Conservation (phyloP, 2,113 vertebrate genomes). For the Alces alces region DNA sequence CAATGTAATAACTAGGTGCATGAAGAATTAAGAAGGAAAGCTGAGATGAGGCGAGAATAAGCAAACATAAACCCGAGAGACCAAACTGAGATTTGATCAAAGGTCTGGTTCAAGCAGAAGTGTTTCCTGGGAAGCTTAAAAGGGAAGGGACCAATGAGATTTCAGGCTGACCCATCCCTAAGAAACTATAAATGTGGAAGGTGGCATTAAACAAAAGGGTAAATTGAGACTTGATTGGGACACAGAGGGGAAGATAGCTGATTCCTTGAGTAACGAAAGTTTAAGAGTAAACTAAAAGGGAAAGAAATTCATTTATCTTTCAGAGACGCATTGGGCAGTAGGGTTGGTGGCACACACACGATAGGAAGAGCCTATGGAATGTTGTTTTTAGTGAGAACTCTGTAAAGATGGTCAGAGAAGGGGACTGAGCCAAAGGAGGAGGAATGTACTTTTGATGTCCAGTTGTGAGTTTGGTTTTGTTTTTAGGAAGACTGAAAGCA, state of each 20-base stretch:
- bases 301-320: background rate
- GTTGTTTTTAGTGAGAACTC: background rate
- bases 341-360: background rate
- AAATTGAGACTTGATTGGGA: background rate
- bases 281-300: background rate
- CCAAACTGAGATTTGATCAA: background rate
- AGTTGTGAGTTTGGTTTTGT: background rate
- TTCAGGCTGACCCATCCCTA: background rate
- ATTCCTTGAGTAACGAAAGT: background rate
- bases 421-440: background rate
- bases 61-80: background rate
- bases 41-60: background rate
- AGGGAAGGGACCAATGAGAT: background rate
- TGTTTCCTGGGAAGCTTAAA: background rate
- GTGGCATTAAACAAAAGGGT: background rate
- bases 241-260: background rate
- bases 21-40: background rate
- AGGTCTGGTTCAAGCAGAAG: background rate
- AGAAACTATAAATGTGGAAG: background rate
- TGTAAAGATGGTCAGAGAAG: background rate
- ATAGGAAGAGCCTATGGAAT: background rate
- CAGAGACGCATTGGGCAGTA: rapidly evolving
- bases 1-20: background rate
- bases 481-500: background rate
- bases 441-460: background rate